A percentile compares a stretch with the other conserved stretches of the same genome.
phyloP scores from a whole-genome alignment of 2,797 vertebrate genomes.

The Acrossocheilus fasciatus region DNA sequence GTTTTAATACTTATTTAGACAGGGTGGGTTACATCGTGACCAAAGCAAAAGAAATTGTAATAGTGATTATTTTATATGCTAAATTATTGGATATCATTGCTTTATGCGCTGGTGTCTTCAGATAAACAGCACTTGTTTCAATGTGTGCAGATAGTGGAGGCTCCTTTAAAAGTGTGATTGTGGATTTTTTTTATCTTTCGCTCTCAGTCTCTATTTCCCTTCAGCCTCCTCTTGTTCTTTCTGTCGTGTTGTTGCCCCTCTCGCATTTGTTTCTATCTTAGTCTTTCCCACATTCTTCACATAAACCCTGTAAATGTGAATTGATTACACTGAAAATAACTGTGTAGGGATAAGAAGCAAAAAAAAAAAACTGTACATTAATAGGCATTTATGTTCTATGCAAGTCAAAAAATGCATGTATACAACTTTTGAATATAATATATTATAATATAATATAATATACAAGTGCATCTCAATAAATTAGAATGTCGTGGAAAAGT shows the following conservation, averaged over 20 bases:
- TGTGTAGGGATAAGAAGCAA: neutral
- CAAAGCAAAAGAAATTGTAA: neutral
- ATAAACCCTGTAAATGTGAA: neutral
- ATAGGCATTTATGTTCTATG: neutral
- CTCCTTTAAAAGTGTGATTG: neutral
- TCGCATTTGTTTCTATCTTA: neutral
- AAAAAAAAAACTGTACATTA: neutral
- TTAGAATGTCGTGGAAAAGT: too few relatives aligned
- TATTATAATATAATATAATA: neutral
- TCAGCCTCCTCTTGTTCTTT: neutral
- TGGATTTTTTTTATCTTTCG: neutral
- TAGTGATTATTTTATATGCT: neutral
- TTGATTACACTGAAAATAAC: neutral
- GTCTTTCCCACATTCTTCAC: neutral
- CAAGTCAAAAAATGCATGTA: neutral
- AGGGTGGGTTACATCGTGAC: neutral
- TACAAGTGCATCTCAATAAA: too few relatives aligned
- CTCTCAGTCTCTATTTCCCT: constrained; percentile 16
- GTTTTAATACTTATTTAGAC: neutral
- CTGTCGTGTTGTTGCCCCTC: neutral
- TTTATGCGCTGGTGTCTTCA: neutral
- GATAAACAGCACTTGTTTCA: neutral
- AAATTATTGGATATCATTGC: neutral
- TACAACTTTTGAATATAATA: neutral
- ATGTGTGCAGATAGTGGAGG: neutral